phyloP scores from a whole-genome alignment of 1,140 invertebrate species.

The Zaprionus gabonicus region DNA sequence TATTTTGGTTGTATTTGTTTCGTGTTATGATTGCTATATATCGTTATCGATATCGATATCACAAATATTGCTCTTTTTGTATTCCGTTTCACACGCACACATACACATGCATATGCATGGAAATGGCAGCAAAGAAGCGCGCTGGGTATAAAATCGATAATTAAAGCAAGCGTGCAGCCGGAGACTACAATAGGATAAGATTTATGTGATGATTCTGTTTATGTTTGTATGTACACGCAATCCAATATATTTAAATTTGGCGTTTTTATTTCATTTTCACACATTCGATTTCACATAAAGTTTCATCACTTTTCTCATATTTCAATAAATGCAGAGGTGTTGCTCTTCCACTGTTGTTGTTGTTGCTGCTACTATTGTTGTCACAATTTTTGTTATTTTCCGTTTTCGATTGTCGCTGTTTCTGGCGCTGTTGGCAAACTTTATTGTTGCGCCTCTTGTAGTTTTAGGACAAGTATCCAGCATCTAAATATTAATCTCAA shows the following conservation, averaged over 20 bases:
- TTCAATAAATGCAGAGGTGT: constrained; percentile 12
- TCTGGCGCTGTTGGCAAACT: constrained; percentile 29
- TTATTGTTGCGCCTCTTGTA: constrained; percentile 8
- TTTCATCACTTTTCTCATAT: constrained; percentile 25
- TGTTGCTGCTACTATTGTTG: constrained; percentile 13
- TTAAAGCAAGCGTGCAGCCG: constrained; percentile 32
- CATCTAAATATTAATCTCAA: neutral
- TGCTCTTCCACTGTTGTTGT: constrained; percentile 4
- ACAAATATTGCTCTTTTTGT: constrained; percentile 37
- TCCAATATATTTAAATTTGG: neutral
- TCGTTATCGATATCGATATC: constrained; percentile 49
- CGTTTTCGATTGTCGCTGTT: constrained; percentile 27
- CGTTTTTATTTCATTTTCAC: constrained; percentile 28
- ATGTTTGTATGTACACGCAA: constrained; percentile 24
- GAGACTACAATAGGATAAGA: constrained; percentile 21
- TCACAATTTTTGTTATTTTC: constrained; percentile 24
- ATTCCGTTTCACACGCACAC: constrained; percentile 14
- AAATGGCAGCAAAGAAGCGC: constrained; percentile 31
- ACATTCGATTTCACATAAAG: constrained; percentile 11
- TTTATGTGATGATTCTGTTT: constrained; percentile 23
- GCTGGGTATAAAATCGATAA: constrained; percentile 50
- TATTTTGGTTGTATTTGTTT: constrained; percentile 42
- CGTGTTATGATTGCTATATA: constrained; percentile 14
- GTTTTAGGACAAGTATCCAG: neutral
- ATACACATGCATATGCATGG: neutral